Evolutionary conservation across 1,140 invertebrate species (phyloP).

Genomic region (Drosophila arawakana): DNA sequence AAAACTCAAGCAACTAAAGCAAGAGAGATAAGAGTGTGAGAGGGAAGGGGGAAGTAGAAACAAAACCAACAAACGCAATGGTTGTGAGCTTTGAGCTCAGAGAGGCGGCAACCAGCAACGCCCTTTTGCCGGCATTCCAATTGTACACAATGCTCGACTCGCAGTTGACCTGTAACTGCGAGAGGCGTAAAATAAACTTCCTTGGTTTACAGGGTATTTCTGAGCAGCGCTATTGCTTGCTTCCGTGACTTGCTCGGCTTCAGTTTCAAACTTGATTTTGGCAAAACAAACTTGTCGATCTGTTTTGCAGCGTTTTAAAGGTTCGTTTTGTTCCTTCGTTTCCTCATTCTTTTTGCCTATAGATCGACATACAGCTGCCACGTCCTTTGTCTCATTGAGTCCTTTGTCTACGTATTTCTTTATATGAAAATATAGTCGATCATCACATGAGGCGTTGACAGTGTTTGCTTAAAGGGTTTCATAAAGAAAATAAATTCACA

Average conservation of each 20-base stretch:
- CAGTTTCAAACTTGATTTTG: slow-evolving; percentile 46
- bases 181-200: background rate
- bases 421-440: slow-evolving; percentile 52
- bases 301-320: slow-evolving; percentile 26
- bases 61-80: slow-evolving; percentile 50
- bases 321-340: slow-evolving; percentile 44
- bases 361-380: slow-evolving; percentile 40
- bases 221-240: background rate
- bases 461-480: slow-evolving; percentile 18
- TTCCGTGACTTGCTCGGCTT: background rate
- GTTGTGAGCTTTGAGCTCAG: slow-evolving; percentile 12
- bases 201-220: slow-evolving; percentile 1
- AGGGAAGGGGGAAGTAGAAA: slow-evolving; percentile 4
- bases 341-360: slow-evolving; percentile 10
- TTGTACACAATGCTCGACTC: background rate
- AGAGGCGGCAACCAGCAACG: slow-evolving; percentile 28
- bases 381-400: slow-evolving; percentile 57
- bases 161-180: background rate
- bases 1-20: background rate
- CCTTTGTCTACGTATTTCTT: slow-evolving; percentile 61
- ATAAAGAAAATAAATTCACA: background rate
- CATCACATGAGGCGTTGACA: slow-evolving; percentile 49
- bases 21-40: background rate
- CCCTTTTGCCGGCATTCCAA: slow-evolving; percentile 23
- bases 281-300: slow-evolving; percentile 31